phyloP scores from a whole-genome alignment of 2,888 invertebrate genomes.

The Lycocerus yunnanus region DNA sequence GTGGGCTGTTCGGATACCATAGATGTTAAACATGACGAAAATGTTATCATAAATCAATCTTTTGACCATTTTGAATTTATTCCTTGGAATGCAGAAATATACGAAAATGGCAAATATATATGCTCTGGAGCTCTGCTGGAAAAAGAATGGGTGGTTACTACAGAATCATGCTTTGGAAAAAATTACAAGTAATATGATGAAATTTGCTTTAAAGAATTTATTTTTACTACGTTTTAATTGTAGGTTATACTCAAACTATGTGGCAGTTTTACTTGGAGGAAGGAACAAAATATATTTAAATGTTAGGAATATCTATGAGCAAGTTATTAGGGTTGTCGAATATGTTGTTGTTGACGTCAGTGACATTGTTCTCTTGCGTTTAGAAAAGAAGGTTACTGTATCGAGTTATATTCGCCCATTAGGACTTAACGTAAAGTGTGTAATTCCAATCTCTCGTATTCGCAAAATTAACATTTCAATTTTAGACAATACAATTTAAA shows the following conservation, averaged over 20 bases:
- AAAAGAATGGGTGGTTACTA: constrained; percentile 67
- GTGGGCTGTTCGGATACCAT: constrained; percentile 60
- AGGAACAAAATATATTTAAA: constrained; percentile 62
- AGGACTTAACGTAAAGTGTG: constrained; percentile 55
- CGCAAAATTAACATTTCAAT: constrained; percentile 35
- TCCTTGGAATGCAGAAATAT: constrained; percentile 79
- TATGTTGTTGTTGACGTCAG: constrained; percentile 62
- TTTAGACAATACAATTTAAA: constrained; percentile 44
- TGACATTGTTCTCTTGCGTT: constrained; percentile 66
- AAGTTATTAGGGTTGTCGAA: constrained; percentile 66
- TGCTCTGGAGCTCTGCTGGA: constrained; percentile 74
- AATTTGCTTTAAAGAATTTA: neutral
- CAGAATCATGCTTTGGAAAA: constrained; percentile 56
- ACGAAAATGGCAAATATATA: constrained; percentile 68
- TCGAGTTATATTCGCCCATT: constrained; percentile 71
- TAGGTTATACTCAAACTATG: constrained; percentile 63
- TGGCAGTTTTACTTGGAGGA: constrained; percentile 71
- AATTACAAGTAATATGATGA: constrained; percentile 52
- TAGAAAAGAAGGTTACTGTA: constrained; percentile 63
- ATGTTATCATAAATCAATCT: neutral
- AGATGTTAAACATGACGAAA: constrained; percentile 44
- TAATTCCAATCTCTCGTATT: neutral
- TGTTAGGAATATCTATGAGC: constrained; percentile 70
- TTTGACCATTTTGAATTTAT: constrained; percentile 43
- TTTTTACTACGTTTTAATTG: constrained; percentile 37